phyloP scores from a whole-genome alignment of 2,113 vertebrate genomes.

The Sylvietta virens region DNA sequence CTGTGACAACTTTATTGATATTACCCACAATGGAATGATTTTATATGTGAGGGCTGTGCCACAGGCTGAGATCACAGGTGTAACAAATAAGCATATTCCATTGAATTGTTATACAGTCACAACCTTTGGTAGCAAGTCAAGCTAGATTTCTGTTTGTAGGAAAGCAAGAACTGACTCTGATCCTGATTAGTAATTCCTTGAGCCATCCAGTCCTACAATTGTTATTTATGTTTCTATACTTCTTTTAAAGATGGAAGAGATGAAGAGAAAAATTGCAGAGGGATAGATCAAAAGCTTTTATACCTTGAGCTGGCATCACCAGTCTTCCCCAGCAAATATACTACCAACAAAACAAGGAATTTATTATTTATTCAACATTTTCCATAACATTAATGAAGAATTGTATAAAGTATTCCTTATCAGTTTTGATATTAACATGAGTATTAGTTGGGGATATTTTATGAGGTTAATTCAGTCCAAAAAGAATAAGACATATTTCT shows the following conservation, averaged over 20 bases:
- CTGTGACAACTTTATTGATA: background rate
- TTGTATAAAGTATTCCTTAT: background rate
- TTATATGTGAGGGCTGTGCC: background rate
- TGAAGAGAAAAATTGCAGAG: background rate
- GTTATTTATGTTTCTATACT: background rate
- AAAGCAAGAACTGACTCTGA: background rate
- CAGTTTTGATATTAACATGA: background rate
- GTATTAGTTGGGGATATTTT: background rate
- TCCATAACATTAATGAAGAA: background rate
- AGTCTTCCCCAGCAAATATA: background rate
- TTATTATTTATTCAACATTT: background rate
- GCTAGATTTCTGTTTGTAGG: background rate
- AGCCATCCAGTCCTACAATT: background rate
- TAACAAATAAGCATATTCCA: background rate
- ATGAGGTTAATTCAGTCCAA: background rate
- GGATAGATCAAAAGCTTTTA: background rate
- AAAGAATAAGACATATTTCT: background rate
- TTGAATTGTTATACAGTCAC: background rate
- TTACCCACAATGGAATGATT: background rate
- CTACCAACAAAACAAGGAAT: background rate
- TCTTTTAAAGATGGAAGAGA: background rate
- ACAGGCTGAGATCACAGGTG: background rate
- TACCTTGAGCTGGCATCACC: background rate
- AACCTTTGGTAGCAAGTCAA: background rate
- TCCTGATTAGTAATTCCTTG: background rate